phyloP scores from a whole-genome alignment of 2,888 invertebrate species.

The Candidula unifasciata region DNA sequence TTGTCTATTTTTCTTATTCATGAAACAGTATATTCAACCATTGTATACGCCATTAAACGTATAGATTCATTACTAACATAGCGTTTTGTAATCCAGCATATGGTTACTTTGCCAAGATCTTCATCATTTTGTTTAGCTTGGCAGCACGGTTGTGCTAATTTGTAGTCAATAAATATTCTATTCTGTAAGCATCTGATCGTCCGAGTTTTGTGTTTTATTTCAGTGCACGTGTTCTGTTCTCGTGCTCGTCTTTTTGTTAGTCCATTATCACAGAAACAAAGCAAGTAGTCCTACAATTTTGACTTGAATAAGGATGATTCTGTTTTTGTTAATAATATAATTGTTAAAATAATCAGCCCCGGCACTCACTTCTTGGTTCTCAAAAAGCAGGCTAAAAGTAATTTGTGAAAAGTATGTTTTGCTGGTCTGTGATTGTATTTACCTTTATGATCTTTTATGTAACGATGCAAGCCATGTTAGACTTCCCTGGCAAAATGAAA shows the following conservation, averaged over 20 bases:
- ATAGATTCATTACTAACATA: conserved; percentile 14
- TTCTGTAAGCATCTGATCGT: neutral
- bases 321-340: conserved; percentile 15
- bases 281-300: neutral
- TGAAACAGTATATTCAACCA: neutral
- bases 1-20: neutral
- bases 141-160: conserved; percentile 6
- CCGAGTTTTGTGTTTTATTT: conserved; percentile 33
- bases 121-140: conserved; percentile 1
- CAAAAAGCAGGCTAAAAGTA: neutral
- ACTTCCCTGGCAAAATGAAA: too few species aligned
- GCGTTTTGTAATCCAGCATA: conserved; percentile 9
- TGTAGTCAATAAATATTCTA: conserved; percentile 30
- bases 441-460: neutral
- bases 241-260: neutral
- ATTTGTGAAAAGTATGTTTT: neutral
- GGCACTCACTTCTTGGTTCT: conserved; percentile 43
- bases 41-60: conserved; percentile 5
- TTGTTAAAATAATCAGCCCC: neutral
- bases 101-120: neutral
- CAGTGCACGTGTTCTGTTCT: conserved; percentile 1
- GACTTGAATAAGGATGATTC: conserved; percentile 6
- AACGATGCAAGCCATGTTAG: too few species aligned
- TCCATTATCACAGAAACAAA: neutral
- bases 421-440: neutral